These are phyloP conservation scores for Callipepla squamata DNA, from an alignment of 2,113 vertebrate genomes.

Conservation along the genomic window DNA sequence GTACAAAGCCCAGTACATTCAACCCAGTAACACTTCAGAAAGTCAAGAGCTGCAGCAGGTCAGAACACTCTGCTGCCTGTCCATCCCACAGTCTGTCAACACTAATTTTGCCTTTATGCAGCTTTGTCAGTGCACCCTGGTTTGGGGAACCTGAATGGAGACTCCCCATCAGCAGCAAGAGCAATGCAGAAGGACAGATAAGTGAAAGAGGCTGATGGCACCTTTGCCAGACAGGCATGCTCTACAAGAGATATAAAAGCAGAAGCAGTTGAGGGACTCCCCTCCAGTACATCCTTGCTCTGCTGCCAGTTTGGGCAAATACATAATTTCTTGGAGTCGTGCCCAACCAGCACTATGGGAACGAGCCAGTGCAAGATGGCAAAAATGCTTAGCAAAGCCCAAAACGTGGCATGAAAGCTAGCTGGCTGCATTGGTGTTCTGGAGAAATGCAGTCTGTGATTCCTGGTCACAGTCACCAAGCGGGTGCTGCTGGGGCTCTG, in stretches of 20 bases:
- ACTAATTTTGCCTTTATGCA: neutral
- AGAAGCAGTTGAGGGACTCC: neutral
- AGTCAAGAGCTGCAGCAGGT: neutral
- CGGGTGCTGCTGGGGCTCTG: neutral
- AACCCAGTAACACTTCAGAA: neutral
- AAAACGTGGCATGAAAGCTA: rapidly evolving
- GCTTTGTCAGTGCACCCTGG: neutral
- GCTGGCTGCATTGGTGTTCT: neutral
- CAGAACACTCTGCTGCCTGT: neutral
- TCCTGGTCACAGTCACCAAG: neutral
- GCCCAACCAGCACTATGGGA: neutral
- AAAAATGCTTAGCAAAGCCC: rapidly evolving
- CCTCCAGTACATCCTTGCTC: neutral
- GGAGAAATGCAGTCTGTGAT: neutral
- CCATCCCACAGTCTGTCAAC: neutral
- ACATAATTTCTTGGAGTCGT: neutral
- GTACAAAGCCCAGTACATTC: neutral
- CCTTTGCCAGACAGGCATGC: neutral
- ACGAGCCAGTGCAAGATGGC: neutral
- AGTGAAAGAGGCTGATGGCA: neutral
- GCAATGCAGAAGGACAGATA: rapidly evolving
- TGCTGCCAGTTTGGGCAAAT: neutral
- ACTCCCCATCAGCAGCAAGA: neutral
- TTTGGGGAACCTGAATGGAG: rapidly evolving
- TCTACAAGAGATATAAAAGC: neutral